Conservation (phyloP, 92 coral and sea anemone genomes). For the Palythoa heliodiscus region DNA sequence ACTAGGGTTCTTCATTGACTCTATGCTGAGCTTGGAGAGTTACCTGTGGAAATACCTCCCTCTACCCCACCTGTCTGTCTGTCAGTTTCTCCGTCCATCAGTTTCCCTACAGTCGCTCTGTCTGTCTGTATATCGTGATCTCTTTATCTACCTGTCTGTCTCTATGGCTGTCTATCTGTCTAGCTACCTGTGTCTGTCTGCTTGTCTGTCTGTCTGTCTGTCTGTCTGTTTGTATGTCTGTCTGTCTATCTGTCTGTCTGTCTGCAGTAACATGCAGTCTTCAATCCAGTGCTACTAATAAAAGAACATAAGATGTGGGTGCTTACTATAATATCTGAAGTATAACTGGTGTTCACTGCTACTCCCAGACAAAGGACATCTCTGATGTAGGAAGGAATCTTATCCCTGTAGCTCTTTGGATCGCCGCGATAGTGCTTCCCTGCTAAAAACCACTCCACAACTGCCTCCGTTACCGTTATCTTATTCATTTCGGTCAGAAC, state of each 20-base stretch:
- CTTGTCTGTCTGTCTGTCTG: background rate
- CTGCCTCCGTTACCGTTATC: constrained; percentile 70
- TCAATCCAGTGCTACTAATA: background rate
- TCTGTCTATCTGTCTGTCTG: background rate
- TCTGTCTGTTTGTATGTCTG: background rate
- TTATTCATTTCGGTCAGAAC: constrained; percentile 79
- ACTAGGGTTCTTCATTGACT: no score
- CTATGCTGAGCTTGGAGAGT: no score
- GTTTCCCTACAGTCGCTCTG: no score
- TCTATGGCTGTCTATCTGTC: background rate
- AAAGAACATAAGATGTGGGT: background rate
- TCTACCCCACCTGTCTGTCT: no score
- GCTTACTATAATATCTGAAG: constrained; percentile 71
- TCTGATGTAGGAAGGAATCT: constrained; percentile 48
- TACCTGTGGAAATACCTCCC: no score
- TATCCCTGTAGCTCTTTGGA: constrained; percentile 62
- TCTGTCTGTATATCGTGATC: no score
- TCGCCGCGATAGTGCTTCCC: constrained; percentile 70
- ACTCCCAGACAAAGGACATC: constrained; percentile 63
- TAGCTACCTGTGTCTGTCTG: background rate
- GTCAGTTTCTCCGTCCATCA: no score
- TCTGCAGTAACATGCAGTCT: background rate
- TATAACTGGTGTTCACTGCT: constrained; percentile 79
- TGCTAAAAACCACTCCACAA: constrained; percentile 68
- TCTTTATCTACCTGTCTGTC: no score